These are phyloP conservation scores for Amphiprion ocellaris DNA, from an alignment of 2,113 vertebrate species.

Conservation along the genomic window DNA sequence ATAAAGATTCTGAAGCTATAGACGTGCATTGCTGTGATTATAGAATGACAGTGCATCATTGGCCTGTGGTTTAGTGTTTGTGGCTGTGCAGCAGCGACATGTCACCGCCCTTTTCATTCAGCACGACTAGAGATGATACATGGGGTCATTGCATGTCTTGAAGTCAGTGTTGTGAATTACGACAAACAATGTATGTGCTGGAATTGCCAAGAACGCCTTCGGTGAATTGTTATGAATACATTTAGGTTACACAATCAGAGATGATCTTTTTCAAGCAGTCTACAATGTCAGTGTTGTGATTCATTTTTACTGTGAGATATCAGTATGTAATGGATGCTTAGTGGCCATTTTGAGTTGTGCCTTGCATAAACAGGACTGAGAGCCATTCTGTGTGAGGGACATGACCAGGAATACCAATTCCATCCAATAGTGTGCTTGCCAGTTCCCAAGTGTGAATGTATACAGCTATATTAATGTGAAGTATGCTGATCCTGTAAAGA, in stretches of 20 bases:
- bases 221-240: slow-evolving; percentile 77
- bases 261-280: slow-evolving; percentile 47
- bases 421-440: slow-evolving; percentile 9
- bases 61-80: slow-evolving; percentile 43
- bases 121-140: slow-evolving; percentile 54
- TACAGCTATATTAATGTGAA: slow-evolving; percentile 51
- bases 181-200: slow-evolving; percentile 40
- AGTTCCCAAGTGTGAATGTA: slow-evolving; percentile 28
- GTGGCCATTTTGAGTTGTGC: slow-evolving; percentile 79
- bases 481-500: background rate
- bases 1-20: slow-evolving; percentile 6
- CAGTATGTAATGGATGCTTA: slow-evolving; percentile 77
- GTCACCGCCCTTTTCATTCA: slow-evolving; percentile 59
- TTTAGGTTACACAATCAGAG: slow-evolving; percentile 37
- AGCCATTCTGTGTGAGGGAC: slow-evolving; percentile 68
- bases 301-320: slow-evolving; percentile 62
- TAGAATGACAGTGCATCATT: slow-evolving; percentile 16
- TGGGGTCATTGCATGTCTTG: slow-evolving; percentile 32
- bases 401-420: slow-evolving; percentile 85
- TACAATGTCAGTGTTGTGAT: slow-evolving; percentile 43
- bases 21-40: slow-evolving; percentile 33
- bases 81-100: slow-evolving; percentile 21
- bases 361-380: slow-evolving; percentile 77
- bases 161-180: slow-evolving; percentile 50
- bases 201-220: slow-evolving; percentile 64